Percentiles rank a stretch among this genome's conserved stretches.
phyloP scores from a whole-genome alignment of 2,888 invertebrate species.

The Adela reaumurella region DNA sequence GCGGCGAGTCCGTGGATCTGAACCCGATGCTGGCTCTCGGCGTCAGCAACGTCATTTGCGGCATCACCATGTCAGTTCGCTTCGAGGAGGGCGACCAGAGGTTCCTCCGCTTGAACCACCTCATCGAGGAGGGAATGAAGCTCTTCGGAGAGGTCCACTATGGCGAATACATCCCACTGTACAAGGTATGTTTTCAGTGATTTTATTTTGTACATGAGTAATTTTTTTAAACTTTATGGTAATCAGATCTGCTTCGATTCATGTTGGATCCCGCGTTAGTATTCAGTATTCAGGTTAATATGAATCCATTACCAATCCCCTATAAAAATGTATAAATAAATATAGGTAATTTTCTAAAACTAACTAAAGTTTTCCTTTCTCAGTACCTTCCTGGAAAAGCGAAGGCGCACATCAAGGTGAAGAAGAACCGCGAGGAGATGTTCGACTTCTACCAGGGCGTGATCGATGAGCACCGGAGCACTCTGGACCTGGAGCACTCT shows the following conservation, averaged over 20 bases:
- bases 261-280: too few relatives aligned
- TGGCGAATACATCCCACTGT: slow-evolving; percentile 79
- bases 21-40: slow-evolving; percentile 75
- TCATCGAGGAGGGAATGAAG: slow-evolving; percentile 90
- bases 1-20: slow-evolving; percentile 69
- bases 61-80: slow-evolving; percentile 83
- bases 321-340: too few relatives aligned
- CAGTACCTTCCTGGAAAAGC: slow-evolving; percentile 62
- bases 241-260: too few relatives aligned
- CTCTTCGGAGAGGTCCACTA: slow-evolving; percentile 80
- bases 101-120: slow-evolving; percentile 74
- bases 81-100: slow-evolving; percentile 74
- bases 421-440: slow-evolving; percentile 78
- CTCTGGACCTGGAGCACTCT: slow-evolving; percentile 70
- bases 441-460: slow-evolving; percentile 78
- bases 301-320: slow-evolving; percentile 24
- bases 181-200: slow-evolving; percentile 59
- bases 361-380: too few relatives aligned
- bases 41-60: slow-evolving; percentile 88
- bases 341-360: too few relatives aligned
- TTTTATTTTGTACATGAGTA: too few relatives aligned
- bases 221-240: too few relatives aligned
- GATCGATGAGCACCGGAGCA: slow-evolving; percentile 75
- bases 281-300: slow-evolving; percentile 16
- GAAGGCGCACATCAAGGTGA: slow-evolving; percentile 59